These are phyloP conservation scores for Burhinus bistriatus DNA, from an alignment of 2,113 vertebrate genomes.

Conservation along the genomic window DNA sequence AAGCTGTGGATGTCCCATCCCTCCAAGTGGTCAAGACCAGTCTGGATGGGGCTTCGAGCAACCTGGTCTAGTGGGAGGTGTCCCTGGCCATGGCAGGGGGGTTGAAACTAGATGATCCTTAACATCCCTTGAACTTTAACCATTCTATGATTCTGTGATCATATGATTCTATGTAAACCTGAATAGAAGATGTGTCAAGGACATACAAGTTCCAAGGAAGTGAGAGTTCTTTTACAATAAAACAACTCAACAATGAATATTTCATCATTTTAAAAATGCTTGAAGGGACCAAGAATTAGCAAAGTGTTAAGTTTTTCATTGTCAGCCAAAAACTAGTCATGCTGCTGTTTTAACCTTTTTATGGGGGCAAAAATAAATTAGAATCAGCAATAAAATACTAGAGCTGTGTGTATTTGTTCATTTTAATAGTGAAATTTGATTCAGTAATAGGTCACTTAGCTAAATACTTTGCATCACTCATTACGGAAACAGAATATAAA, in stretches of 20 bases:
- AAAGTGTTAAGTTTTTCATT: background rate
- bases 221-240: background rate
- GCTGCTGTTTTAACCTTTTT: background rate
- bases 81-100: no score
- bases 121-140: no score
- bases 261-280: background rate
- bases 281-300: background rate
- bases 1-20: no score
- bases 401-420: background rate
- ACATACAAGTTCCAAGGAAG: background rate
- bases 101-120: no score
- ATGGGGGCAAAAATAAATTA: no score
- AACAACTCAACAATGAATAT: background rate
- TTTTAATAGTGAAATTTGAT: background rate
- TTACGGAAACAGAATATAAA: background rate
- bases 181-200: no score
- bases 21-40: no score
- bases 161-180: no score
- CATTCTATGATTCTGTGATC: no score
- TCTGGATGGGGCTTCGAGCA: no score
- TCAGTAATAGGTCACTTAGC: background rate
- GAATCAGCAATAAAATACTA: background rate
- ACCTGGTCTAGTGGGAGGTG: no score
- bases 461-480: background rate
- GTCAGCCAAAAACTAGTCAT: background rate